Evolutionary conservation across 2,888 invertebrate genomes (phyloP).

Genomic region (Amblyteles armatorius): DNA sequence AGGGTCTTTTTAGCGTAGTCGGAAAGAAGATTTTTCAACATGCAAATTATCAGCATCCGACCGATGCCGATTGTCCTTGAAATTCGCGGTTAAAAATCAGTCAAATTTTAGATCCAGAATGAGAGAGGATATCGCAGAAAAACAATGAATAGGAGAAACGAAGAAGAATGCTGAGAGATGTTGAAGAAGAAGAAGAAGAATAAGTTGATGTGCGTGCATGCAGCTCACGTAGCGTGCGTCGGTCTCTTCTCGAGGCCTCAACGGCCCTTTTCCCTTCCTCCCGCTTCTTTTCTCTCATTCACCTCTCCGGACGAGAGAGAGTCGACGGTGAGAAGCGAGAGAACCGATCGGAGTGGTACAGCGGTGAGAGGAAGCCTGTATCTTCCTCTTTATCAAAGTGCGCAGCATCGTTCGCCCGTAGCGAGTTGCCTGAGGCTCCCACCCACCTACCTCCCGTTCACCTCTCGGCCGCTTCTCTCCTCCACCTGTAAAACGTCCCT

Average conservation of each 20-base stretch:
- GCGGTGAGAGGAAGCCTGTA: conserved; percentile 38
- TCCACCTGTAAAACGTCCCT: conserved; percentile 56
- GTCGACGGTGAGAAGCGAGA: conserved; percentile 56
- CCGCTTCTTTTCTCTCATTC: conserved; percentile 47
- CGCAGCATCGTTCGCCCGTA: conserved; percentile 48
- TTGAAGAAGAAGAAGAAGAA: conserved; percentile 45
- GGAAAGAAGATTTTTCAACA: not conserved
- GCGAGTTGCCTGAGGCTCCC: conserved; percentile 51
- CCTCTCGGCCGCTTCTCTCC: conserved; percentile 64
- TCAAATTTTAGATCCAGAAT: conserved; percentile 56
- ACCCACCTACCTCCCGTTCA: conserved; percentile 61
- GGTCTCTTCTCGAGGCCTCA: conserved; percentile 45
- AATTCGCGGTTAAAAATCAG: conserved; percentile 64
- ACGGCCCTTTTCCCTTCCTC: conserved; percentile 46
- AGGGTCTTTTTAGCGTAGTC: too few species aligned
- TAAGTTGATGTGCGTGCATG: conserved; percentile 81
- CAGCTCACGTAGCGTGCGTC: conserved; percentile 82
- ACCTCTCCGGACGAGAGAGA: conserved; percentile 54
- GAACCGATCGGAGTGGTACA: conserved; percentile 44
- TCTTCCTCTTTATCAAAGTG: conserved; percentile 61
- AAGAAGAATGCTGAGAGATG: conserved; percentile 59
- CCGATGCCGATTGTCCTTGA: conserved; percentile 20
- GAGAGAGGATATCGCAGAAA: conserved; percentile 57
- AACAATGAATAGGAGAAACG: conserved; percentile 57
- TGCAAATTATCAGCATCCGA: too few species aligned